phyloP scores from a whole-genome alignment of 2,888 invertebrate genomes.

The Dorcus parallelipipedus region DNA sequence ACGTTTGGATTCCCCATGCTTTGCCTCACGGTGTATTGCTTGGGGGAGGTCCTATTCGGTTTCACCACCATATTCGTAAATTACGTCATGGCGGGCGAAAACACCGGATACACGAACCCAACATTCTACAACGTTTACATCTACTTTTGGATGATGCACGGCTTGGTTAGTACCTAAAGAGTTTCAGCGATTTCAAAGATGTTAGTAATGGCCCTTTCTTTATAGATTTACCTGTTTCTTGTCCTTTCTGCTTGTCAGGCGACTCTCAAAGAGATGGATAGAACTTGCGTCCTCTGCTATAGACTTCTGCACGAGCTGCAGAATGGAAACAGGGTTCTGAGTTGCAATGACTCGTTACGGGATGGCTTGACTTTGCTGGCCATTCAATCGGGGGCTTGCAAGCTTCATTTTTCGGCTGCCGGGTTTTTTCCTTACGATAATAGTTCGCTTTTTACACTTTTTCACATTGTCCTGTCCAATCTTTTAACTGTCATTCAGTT shows the following conservation, averaged over 20 bases:
- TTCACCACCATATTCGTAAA: background rate
- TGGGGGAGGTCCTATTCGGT: background rate
- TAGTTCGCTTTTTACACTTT: constrained; percentile 22
- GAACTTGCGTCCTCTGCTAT: constrained; percentile 24
- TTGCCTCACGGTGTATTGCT: too few relatives aligned
- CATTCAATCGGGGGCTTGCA: constrained; percentile 13
- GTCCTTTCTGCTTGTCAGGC: constrained; percentile 23
- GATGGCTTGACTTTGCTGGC: constrained; percentile 17
- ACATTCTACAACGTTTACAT: too few relatives aligned
- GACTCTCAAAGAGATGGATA: constrained; percentile 25
- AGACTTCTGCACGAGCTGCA: constrained; percentile 25
- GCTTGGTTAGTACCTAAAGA: too few relatives aligned
- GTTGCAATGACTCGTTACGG: constrained; percentile 12
- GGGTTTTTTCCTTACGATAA: constrained; percentile 23
- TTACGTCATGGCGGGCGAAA: too few relatives aligned
- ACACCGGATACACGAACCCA: too few relatives aligned
- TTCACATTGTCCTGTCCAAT: constrained; percentile 21
- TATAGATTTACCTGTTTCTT: constrained; percentile 18
- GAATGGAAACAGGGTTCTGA: background rate
- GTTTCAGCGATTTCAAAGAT: too few relatives aligned
- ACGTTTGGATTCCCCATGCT: too few relatives aligned
- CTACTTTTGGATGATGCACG: too few relatives aligned
- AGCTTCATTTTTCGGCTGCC: constrained; percentile 16
- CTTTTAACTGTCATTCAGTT: constrained; percentile 23
- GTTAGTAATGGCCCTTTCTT: background rate